Evolutionary conservation across 2,113 vertebrate genomes (phyloP).

Genomic region (Piliocolobus tephrosceles): DNA sequence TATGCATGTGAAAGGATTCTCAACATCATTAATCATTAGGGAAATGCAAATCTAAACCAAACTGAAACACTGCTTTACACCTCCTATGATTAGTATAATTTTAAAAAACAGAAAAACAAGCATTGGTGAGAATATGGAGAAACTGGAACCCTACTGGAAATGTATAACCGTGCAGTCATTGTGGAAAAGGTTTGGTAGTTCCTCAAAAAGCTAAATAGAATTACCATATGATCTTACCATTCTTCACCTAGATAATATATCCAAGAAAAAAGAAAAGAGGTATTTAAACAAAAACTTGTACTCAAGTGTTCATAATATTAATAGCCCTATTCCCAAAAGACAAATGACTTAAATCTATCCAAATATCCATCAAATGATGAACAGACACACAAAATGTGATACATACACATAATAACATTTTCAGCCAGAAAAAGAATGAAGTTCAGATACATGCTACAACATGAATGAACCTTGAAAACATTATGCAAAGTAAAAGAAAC

Average conservation of each 20-base stretch:
- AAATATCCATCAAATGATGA: background rate
- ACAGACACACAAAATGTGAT: background rate
- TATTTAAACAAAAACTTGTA: background rate
- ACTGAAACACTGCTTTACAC: background rate
- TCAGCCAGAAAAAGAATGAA: too few species aligned
- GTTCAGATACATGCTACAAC: too few species aligned
- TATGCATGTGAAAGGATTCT: background rate
- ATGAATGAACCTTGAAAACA: background rate
- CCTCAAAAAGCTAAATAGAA: background rate
- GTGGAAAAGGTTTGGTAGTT: background rate
- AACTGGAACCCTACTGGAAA: background rate
- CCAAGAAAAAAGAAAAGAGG: background rate
- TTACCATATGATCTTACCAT: background rate
- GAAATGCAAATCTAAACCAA: background rate
- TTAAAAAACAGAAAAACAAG: background rate
- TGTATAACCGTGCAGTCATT: background rate
- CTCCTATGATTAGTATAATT: background rate
- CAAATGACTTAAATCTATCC: background rate
- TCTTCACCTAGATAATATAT: background rate
- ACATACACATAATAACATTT: too few species aligned
- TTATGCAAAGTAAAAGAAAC: background rate
- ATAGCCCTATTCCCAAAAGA: background rate
- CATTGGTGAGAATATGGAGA: background rate
- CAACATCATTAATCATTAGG: background rate
- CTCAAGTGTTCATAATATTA: background rate